Percentiles rank a stretch among this genome's conserved stretches.
These are phyloP conservation scores for Tauraco hartlaubi DNA, from an alignment of 2,797 vertebrate species.

Conservation along the genomic window DNA sequence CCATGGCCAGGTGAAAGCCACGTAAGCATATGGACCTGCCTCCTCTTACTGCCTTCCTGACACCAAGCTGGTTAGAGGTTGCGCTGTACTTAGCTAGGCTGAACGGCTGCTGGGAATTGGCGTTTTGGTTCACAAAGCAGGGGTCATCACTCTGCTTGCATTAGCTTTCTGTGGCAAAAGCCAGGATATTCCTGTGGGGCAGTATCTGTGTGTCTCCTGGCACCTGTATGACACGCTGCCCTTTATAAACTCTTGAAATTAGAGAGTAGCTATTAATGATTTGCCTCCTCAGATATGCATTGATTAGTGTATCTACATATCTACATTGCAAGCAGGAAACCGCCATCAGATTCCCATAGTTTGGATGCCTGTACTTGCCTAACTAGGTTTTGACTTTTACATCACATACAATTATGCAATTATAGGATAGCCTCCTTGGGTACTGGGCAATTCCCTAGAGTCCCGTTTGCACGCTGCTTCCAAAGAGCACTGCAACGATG, in stretches of 20 bases:
- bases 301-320: neutral
- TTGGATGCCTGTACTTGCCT: neutral
- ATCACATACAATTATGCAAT: neutral
- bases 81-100: neutral
- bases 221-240: neutral
- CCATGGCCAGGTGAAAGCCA: neutral
- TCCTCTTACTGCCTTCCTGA: neutral
- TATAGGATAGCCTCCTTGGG: rapidly evolving
- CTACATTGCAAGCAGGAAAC: neutral
- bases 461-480: rapidly evolving
- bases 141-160: neutral
- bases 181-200: neutral
- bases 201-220: neutral
- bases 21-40: neutral
- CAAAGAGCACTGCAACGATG: neutral
- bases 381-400: neutral
- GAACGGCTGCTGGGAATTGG: neutral
- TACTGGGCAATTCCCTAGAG: neutral
- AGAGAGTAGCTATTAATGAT: neutral
- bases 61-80: neutral
- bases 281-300: rapidly evolving
- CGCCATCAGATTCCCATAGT: neutral
- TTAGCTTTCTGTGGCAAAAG: neutral
- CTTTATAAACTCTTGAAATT: neutral
- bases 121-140: neutral